Base-by-base conservation (phyloP, 2,113 vertebrate genomes). In the Prinia subflava region DNA sequence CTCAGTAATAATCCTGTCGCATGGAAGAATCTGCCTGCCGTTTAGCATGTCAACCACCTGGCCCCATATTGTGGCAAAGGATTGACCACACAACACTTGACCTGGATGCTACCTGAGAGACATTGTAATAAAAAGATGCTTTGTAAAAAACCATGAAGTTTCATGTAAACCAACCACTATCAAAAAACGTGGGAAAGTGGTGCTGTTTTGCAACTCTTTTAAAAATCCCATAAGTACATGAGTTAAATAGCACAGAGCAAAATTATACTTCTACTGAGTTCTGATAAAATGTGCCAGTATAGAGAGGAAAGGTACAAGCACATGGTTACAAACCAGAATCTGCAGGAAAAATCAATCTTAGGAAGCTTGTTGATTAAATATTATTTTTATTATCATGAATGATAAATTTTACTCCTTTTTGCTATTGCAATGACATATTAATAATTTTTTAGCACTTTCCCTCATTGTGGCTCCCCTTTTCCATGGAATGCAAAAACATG, bases 41-140 rank as follows among this genome's bases (percentile, higher is more conserved):
- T 33, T 63, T 59, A 21, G 4, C 42, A 27, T 9, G 23, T 57
- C 55, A 62, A 5, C 23, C 1, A 0, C 22, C 17, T 33, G 2
- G 4, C 31, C 20, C 46, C 30, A 7, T 46, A 3, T 11, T 62
- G 24, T 5, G 9, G 15, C 19, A 80, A 46, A 55, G 9, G 9
- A 10, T 6, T 74, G 24, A 25, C 25, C 16, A 52, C 4, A 9
- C 30, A 81, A 8, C 17, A 21, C 7, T 46, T 80, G 22, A 28
- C 33, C 15, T 69, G 21, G 22, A 44, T 90, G 37, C 55, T 62
- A 21, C 28, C 19, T n/a, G 42, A 81, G 37, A 81, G 46, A 27
- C 7, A 30, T 3, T 37, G 20, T 41, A 31, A 24, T 30, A 60
- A 83, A 68, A 67, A 76, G 18, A 35, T 11, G 6, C 2, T 71